Base-by-base conservation (phyloP, 2,888 invertebrate species). In the Ptychoptera contaminata region DNA sequence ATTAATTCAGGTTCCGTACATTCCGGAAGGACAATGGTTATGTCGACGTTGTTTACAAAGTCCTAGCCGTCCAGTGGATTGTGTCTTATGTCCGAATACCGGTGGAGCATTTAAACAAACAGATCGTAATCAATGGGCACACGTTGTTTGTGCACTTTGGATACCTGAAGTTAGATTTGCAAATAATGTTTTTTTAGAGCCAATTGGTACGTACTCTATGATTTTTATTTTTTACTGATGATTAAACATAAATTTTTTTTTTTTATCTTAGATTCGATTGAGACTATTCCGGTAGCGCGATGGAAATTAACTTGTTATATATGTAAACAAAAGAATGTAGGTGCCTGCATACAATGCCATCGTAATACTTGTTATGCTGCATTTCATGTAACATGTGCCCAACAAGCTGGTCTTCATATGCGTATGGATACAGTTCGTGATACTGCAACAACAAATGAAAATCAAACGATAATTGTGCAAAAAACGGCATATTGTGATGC, bases 41-140 rank as follows among this genome's bases (percentile, higher is more conserved):
- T 98, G 98, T 61, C 74, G 97, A 40, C 74, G 93, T 48, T 98
- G 98, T 62, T 70, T 97, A 10, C 91, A 97, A 58, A 94, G 94
- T 3, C 98, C 98, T 0, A 94, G 93, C 9, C 71, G 91, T 44
- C 83, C 94, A 1, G 97, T 98, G 0, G 87, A 91, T 59, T 99
- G 98, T 67, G 90, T 88, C n/a, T 72, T 99, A 1, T 98, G 98
- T 61, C 97, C 98, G 0, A 96, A 97, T 60, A 84, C 88, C 55
- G 93, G 93, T 43, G 98, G 98, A 44, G 98, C 98, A 29, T 96
- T 98, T 62, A 99, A 99, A 65, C 96, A 96, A 67, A 94, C 96
- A 0, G 94, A 94, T 62, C 79, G 88, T 56, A 60, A 62, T n/a
- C 82, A 86, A 1, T 98, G 98, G 98, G 96, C 94, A 1, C 98